Base-by-base conservation (phyloP, 2,113 vertebrate genomes). In the Cettia cetti region DNA sequence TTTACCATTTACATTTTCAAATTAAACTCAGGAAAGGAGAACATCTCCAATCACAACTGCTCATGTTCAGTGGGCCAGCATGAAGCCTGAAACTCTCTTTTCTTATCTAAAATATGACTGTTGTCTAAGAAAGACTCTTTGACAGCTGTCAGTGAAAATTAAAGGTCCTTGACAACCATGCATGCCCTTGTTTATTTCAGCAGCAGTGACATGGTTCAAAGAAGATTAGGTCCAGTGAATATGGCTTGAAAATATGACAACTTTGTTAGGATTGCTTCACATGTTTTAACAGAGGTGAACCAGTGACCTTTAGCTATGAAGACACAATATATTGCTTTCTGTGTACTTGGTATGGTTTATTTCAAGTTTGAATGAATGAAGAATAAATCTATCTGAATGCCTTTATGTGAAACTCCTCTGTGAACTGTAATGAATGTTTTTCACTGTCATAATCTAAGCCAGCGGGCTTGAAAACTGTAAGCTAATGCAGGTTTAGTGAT, bases 1-100 rank as follows among this genome's bases (percentile, higher is more conserved):
- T 97, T 97, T 94, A 82, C 78, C 74, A 92, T 97, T 98, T 91
- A 63, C 21, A 77, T 96, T 98, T 98, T 98, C 83, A 97, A 97
- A 97, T 95, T 97, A 95, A 97, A 96, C 95, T 96, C n/a, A 90
- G 59, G 22, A 91, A 97, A 60, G 77, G 60, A 82, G 57, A 59
- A 4, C 33, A 9, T 50, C 42, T 61, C 45, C 44, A 96, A 54
- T 86, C 37, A 88, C 70, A 57, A 27, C 53, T 64, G 24, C 53
- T 84, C 45, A 9, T 75, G 37, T 90, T 86, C 61, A 39, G 56
- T 37, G 50, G 9, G 28, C 72, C 60, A 3, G 61, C 24, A 60
- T 63, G 74, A 70, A 66, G 57, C 44, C 93, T 96, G 37, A 57
- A 81, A 95, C 39, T 79, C 45, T 86, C 9, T 90, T 95, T 63